Evolutionary conservation across 2,888 invertebrate species (phyloP), one percentile per base, ranked within the genome.

Genomic region (Sialis lutaria): DNA sequence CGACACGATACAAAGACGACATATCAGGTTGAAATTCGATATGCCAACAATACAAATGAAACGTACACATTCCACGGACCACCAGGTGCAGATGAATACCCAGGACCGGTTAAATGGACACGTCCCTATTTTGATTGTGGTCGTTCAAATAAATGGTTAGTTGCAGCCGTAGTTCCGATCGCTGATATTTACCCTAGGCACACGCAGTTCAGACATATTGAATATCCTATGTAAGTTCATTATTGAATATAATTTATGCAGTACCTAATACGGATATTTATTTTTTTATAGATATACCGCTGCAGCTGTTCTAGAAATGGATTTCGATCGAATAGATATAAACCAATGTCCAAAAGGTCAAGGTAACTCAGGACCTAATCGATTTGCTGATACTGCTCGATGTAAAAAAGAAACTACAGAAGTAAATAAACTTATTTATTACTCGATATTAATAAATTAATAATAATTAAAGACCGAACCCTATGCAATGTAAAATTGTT

Each of bases 61-160:
- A 92, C 91, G n/a, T 89, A 82, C 60, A 87, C 89, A n/a, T 93
- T 91, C 67, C 92, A 92, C 52, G 92, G 92, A 42, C 92, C 92
- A 6, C 87, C 82, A 42, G 90, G 87, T 39, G 85, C 88, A 53
- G 91, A 91, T 65, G 92, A 92, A 71, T 74, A 73, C 56, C 88
- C 86, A 2, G 91, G 95, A 1, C 96, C 96, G 9, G 88, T 97
- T 0, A 83, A 87, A 62, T 95, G 89, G 82, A 92, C 91, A 0
- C 73, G 82, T 49, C 96, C 96, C 0, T 97, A 96, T 63, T 97
- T 90, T 63, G 96, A 97, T 69, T 97, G 96, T 62, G 90, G 88
- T 5, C 72, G 93, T 52, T 84, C 93, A 1, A 93, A 96, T 65
- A 86, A 92, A 60, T 97, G 97, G 97, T 69, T 96, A 34, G 84